A percentile compares a stretch with the other conserved stretches of the same genome.
Conservation (phyloP, 2,888 invertebrate genomes). For the Cantharis nigra region DNA sequence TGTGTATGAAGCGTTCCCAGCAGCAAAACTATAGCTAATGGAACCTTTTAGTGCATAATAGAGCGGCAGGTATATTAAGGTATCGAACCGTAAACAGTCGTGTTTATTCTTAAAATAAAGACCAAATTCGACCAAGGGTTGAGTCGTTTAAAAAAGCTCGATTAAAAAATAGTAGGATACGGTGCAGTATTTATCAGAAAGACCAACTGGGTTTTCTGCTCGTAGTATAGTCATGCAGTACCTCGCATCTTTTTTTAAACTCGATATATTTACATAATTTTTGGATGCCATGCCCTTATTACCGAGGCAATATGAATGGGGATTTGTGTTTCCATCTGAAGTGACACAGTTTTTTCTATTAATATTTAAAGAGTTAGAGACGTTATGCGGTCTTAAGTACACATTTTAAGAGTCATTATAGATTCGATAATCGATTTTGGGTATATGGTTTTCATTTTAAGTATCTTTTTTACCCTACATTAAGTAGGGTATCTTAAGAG, state of each 20-base stretch:
- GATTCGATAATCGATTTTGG: conserved; percentile 24
- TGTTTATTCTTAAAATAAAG: conserved; percentile 24
- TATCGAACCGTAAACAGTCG: conserved; percentile 26
- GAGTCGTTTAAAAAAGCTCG: background rate
- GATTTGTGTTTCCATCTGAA: conserved; percentile 24
- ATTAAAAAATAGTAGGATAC: background rate
- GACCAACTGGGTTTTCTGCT: background rate
- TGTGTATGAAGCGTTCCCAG: conserved; percentile 25
- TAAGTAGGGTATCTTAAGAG: background rate
- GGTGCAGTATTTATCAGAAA: background rate
- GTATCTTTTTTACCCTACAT: background rate
- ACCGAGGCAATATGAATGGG: conserved; percentile 6
- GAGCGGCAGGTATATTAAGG: conserved; percentile 25
- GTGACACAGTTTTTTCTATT: conserved; percentile 25
- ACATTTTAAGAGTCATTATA: conserved; percentile 28
- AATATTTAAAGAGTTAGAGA: conserved; percentile 22
- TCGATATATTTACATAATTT: conserved; percentile 22
- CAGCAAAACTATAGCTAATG: conserved; percentile 31
- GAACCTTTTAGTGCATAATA: conserved; percentile 30
- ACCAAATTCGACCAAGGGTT: conserved; percentile 9
- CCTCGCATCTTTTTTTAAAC: background rate
- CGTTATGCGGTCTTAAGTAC: conserved; percentile 29
- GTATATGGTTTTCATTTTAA: background rate
- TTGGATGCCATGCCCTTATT: conserved; percentile 2
- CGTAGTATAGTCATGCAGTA: background rate